These are phyloP conservation scores for Oopsacas minuta DNA, from an alignment of 37 sponge, comb jelly and placozoan species.

Conservation along the genomic window DNA sequence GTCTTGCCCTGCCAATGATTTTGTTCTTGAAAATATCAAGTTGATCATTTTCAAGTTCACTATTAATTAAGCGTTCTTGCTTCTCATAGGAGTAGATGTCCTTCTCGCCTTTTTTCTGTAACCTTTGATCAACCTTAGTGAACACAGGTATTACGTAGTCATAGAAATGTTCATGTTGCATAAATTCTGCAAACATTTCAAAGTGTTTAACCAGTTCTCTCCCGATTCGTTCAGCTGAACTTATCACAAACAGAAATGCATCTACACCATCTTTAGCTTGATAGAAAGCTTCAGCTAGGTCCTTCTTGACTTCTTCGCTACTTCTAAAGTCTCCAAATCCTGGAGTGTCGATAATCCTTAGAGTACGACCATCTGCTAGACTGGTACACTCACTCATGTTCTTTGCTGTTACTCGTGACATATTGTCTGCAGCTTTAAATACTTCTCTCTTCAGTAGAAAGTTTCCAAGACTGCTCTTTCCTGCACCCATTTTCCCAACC, in stretches of 20 bases:
- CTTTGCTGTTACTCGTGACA: not conserved
- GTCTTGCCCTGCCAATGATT: not conserved
- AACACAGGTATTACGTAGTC: not conserved
- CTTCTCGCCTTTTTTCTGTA: not conserved
- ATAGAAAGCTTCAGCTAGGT: not conserved
- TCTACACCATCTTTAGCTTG: constrained; percentile 5
- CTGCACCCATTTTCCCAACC: not conserved
- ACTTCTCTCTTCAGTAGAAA: not conserved
- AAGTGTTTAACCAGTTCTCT: not conserved
- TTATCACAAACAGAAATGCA: not conserved
- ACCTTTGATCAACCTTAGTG: not conserved
- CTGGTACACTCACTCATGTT: constrained; percentile 26
- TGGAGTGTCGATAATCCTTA: constrained; percentile 56
- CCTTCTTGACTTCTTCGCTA: not conserved
- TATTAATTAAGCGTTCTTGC: not conserved
- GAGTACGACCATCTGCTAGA: constrained; percentile 78
- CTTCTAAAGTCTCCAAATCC: not conserved
- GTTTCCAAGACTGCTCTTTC: constrained; percentile 5
- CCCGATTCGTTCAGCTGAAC: not conserved
- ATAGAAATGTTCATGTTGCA: constrained; percentile 11
- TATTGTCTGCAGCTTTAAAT: not conserved
- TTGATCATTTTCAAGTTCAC: not conserved
- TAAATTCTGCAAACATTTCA: not conserved
- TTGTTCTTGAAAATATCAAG: not conserved
- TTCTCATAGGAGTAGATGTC: not conserved